Conservation (phyloP, 92 coral and sea anemone species). For the Zoanthus gigantus region DNA sequence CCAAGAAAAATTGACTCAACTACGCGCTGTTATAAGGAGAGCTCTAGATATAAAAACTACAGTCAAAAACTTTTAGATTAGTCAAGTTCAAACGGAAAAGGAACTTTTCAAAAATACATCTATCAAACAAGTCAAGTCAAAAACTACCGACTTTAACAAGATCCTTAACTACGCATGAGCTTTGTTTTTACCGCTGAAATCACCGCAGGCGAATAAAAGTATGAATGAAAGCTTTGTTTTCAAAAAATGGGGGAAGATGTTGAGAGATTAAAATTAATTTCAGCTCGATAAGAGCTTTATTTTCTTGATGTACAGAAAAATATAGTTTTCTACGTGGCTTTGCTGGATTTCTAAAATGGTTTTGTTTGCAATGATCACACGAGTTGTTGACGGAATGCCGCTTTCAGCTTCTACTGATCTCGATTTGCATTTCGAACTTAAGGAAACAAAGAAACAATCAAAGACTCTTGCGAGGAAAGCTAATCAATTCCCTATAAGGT, state of each 20-base stretch:
- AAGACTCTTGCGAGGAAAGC: slow-evolving; percentile 89
- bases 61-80: neutral
- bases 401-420: slow-evolving; percentile 96
- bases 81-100: neutral
- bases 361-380: slow-evolving; percentile 93
- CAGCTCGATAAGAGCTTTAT: neutral
- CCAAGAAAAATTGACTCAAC: neutral
- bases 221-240: neutral
- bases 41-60: neutral
- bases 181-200: neutral
- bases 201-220: slow-evolving; percentile 11
- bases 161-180: neutral
- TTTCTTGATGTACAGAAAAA: neutral
- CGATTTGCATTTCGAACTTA: slow-evolving; percentile 95
- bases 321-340: neutral
- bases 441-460: slow-evolving; percentile 91
- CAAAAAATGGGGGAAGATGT: neutral
- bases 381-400: slow-evolving; percentile 94
- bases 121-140: neutral
- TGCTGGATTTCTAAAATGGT: slow-evolving; percentile 67
- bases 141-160: neutral
- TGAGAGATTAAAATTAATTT: neutral
- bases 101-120: neutral
- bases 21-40: neutral
- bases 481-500: slow-evolving; percentile 90